phyloP scores from a whole-genome alignment of 1,140 invertebrate species.

The Magallana angulata region DNA sequence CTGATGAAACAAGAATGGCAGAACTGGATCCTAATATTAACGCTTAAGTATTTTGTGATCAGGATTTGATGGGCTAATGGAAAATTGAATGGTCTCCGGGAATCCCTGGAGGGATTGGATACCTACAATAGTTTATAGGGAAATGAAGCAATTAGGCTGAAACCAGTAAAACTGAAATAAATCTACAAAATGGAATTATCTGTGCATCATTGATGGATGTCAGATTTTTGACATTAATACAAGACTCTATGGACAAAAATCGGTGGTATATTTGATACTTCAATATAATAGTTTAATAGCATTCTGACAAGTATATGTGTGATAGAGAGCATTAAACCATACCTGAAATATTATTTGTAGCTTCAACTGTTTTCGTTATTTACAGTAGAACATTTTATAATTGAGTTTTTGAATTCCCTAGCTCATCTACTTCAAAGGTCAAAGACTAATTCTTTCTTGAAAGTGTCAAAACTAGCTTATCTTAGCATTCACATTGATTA shows the following conservation, averaged over 20 bases:
- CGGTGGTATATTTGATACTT: not conserved
- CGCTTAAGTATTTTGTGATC: slow-evolving; percentile 19
- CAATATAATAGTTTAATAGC: not conserved
- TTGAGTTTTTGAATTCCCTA: too few relatives aligned
- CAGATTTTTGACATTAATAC: not conserved
- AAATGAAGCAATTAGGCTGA: slow-evolving; percentile 14
- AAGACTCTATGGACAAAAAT: not conserved
- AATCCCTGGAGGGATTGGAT: not conserved
- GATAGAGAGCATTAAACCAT: too few relatives aligned
- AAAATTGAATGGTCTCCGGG: slow-evolving; percentile 20
- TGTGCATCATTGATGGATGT: not conserved
- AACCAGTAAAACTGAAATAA: slow-evolving; percentile 24
- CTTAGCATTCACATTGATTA: too few relatives aligned
- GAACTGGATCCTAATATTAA: not conserved
- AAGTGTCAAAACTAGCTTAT: too few relatives aligned
- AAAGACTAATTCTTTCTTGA: too few relatives aligned
- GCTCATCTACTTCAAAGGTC: too few relatives aligned
- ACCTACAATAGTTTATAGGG: not conserved
- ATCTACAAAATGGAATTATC: slow-evolving; percentile 2
- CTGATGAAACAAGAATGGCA: slow-evolving; percentile 12
- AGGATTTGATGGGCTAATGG: slow-evolving; percentile 22
- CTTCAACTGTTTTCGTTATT: too few relatives aligned
- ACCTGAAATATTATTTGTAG: too few relatives aligned
- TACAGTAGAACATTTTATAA: too few relatives aligned
- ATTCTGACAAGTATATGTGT: too few relatives aligned